phyloP scores from a whole-genome alignment of 92 coral and sea anemone species.

The Palythoa heliodiscus region DNA sequence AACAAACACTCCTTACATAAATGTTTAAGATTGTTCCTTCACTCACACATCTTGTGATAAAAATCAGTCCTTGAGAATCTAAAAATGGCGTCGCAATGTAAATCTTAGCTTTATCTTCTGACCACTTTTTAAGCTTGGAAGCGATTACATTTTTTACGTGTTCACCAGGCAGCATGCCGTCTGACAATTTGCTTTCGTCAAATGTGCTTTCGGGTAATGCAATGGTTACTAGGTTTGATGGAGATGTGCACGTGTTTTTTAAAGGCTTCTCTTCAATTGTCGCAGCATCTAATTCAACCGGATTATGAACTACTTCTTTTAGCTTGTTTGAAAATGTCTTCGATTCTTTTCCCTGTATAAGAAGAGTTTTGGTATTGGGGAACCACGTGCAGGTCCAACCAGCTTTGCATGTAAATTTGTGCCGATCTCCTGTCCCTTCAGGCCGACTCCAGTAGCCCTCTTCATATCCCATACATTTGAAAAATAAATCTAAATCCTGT shows the following conservation, averaged over 20 bases:
- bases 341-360: slow-evolving; percentile 28
- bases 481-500: slow-evolving; percentile 6
- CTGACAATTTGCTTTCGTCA: background rate
- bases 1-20: slow-evolving; percentile 19
- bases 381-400: slow-evolving; percentile 45
- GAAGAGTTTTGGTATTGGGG: slow-evolving; percentile 29
- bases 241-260: background rate
- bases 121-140: slow-evolving; percentile 12
- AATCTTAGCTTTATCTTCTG: slow-evolving; percentile 20
- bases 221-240: background rate
- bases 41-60: slow-evolving; percentile 9
- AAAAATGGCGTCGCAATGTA: slow-evolving; percentile 40
- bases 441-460: slow-evolving; percentile 30
- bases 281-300: slow-evolving; percentile 5
- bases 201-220: background rate
- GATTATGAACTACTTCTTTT: background rate
- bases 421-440: slow-evolving; percentile 36
- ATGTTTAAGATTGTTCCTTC: slow-evolving; percentile 7
- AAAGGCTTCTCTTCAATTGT: background rate
- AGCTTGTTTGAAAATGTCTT: background rate
- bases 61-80: slow-evolving; percentile 32
- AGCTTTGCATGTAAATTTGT: slow-evolving; percentile 15
- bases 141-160: background rate
- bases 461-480: background rate
- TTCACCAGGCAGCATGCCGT: slow-evolving; percentile 11